Base-by-base conservation (phyloP, 2,797 vertebrate genomes). In the Scleropages formosus region DNA sequence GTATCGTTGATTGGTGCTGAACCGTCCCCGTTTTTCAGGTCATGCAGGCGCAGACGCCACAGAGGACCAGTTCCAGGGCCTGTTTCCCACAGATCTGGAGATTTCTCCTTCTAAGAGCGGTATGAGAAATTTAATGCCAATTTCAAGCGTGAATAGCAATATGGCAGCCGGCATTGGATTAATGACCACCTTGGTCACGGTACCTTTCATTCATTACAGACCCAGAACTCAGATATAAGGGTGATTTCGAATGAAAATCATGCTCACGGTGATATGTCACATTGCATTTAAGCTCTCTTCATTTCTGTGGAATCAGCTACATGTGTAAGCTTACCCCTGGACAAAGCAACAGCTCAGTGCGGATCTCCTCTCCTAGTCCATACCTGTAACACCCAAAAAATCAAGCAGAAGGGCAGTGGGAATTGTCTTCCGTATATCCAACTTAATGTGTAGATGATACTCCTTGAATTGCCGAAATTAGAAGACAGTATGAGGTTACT, bases 1-100 rank as follows among this genome's bases (percentile, higher is more conserved):
- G 82, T 84, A 88, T 84, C 80, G 79, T 86, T 89, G 86, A 90
- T 91, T 89, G 88, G 82, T 76, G 77, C 80, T 67, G 66, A 66
- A 67, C 83, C 88, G 86, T 80, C 72, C 27, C 56, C 79, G 82
- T 80, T 80, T 88, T 88, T 85, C 81, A 80, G 84, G 84, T 80
- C 77, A 84, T 78, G 79, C 82, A 77, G 85, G 80, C 81, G 77
- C 77, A 81, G 75, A 79, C 80, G 85, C 83, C 80, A 84, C 78
- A 78, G 80, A 82, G 81, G 84, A 80, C 73, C 68, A 76, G 78
- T 80, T 59, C 63, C 72, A 79, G 72, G 62, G 70, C 80, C 58
- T 71, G 68, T 75, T 71, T 80, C 77, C 84, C 44, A 16, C 27
- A 27, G 18, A 64, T 64, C 13, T 27, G 15, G 24, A 16, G 9